Percentiles rank a stretch among this genome's conserved stretches.
These are phyloP conservation scores for Ochropacha duplaris DNA, from an alignment of 2,888 invertebrate species.

Conservation along the genomic window DNA sequence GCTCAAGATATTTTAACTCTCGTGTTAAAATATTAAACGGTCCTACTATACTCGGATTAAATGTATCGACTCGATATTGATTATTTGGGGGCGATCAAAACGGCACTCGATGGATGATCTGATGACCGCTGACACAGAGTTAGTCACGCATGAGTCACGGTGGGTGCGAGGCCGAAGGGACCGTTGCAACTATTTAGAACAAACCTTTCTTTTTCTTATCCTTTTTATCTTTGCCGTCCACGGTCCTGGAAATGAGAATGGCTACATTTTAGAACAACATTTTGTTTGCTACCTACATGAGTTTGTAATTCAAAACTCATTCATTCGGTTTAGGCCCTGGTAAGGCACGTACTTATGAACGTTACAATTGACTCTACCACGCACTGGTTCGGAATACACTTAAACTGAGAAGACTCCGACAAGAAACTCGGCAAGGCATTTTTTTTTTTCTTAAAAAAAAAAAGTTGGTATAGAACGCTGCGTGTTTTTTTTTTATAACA, in stretches of 20 bases:
- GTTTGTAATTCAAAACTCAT: too few species aligned
- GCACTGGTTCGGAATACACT: too few species aligned
- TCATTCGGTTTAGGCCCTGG: too few species aligned
- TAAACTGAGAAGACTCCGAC: too few species aligned
- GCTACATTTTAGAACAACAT: not conserved
- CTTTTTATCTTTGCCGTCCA: conserved; percentile 94
- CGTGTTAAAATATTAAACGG: not conserved
- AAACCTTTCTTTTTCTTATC: conserved; percentile 95
- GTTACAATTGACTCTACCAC: too few species aligned
- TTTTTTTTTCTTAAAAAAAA: too few species aligned
- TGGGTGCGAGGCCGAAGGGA: conserved; percentile 66
- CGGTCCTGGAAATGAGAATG: conserved; percentile 83
- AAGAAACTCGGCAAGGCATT: too few species aligned
- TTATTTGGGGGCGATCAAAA: not conserved
- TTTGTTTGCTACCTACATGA: not conserved
- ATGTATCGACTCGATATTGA: not conserved
- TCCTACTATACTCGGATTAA: not conserved
- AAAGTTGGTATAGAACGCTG: too few species aligned
- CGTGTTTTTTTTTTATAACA: too few species aligned
- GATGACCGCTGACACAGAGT: conserved; percentile 37
- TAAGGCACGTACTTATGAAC: too few species aligned
- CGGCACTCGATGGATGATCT: conserved; percentile 4
- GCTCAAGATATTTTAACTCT: too few species aligned
- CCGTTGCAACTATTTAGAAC: conserved; percentile 84
- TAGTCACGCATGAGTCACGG: conserved; percentile 71